Evolutionary conservation across 2,113 vertebrate species (phyloP), one percentile per base, ranked within the genome.

Genomic region (Leucoraja erinaceus): DNA sequence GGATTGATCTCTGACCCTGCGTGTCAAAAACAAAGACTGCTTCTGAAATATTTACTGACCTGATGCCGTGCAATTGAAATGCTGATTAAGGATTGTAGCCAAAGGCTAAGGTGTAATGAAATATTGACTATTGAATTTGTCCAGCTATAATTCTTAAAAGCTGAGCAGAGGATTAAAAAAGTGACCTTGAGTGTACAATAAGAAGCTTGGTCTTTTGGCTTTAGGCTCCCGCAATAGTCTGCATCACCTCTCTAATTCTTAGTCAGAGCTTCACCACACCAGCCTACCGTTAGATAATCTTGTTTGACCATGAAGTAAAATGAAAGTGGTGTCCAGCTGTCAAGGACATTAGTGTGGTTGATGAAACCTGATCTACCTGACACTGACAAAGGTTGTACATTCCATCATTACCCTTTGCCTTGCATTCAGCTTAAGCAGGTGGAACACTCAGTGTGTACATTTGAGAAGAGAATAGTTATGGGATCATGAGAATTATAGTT

Each of bases 51-150:
- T 68, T 91, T 54, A 91, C 66, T 91, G 90, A 91, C 54, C 68
- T 91, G 68, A 72, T 20, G 18, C 68, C 22, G 1, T 22, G 31
- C 61, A 25, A 90, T 70, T 90, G 66, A 90, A 74, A 28, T 47
- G 11, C 66, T 31, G 90, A 68, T 10, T 72, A 54, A 22, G 72
- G 90, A 72, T 54, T 47, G 22, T 91, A 91, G 90, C 90, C 90
- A 72, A 74, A 72, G 90, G 90, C 33, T 47, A 91, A 72, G 90
- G 90, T 38, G 72, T 91, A 91, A 91, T 91, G 90, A 91, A 91
- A 91, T 72, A 91, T 91, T 91, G 90, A 91, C 90, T 47, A 47
- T 47, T 54, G 66, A 91, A 91, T 91, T 91, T 91, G 31, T 91
- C 90, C 72, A 68, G 66, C 90, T 63, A 47, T 74, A 74, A 72